Percentiles rank a stretch among this genome's conserved stretches.
phyloP scores from a whole-genome alignment of 2,797 vertebrate genomes.

The Trematomus bernacchii region DNA sequence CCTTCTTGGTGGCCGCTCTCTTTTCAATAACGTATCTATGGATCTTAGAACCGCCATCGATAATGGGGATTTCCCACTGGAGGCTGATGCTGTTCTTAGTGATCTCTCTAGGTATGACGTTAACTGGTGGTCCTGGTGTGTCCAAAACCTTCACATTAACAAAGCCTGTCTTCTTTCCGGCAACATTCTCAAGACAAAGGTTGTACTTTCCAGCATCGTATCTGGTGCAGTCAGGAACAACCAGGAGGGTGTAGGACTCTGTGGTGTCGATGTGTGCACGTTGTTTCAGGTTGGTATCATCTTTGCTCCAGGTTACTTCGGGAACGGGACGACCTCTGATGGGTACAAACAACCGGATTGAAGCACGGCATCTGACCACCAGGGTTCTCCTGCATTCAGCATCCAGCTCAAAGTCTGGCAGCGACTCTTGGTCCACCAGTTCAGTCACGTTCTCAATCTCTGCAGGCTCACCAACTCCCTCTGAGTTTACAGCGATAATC shows the following conservation, averaged over 20 bases:
- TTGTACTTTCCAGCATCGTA: slow-evolving; percentile 97
- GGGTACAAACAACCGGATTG: slow-evolving; percentile 96
- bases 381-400: slow-evolving; percentile 97
- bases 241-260: slow-evolving; percentile 95
- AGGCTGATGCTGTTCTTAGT: slow-evolving; percentile 94
- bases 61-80: slow-evolving; percentile 98
- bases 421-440: slow-evolving; percentile 91
- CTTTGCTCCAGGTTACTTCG: slow-evolving; percentile 97
- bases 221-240: slow-evolving; percentile 96
- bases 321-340: slow-evolving; percentile 96
- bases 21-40: slow-evolving; percentile 97
- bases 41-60: slow-evolving; percentile 97
- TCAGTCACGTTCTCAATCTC: slow-evolving; percentile 91
- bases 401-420: slow-evolving; percentile 98
- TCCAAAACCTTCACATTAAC: slow-evolving; percentile 97
- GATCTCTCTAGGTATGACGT: slow-evolving; percentile 95
- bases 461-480: slow-evolving; percentile 93
- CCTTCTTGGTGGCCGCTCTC: slow-evolving; percentile 95
- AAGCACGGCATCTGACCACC: slow-evolving; percentile 94
- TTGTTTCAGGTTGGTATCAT: slow-evolving; percentile 90
- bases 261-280: slow-evolving; percentile 96
- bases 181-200: slow-evolving; percentile 95
- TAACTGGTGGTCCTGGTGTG: slow-evolving; percentile 95
- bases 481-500: slow-evolving; percentile 94
- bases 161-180: slow-evolving; percentile 98